Evolutionary conservation across 2,797 vertebrate species (phyloP).

Genomic region (Falco peregrinus): DNA sequence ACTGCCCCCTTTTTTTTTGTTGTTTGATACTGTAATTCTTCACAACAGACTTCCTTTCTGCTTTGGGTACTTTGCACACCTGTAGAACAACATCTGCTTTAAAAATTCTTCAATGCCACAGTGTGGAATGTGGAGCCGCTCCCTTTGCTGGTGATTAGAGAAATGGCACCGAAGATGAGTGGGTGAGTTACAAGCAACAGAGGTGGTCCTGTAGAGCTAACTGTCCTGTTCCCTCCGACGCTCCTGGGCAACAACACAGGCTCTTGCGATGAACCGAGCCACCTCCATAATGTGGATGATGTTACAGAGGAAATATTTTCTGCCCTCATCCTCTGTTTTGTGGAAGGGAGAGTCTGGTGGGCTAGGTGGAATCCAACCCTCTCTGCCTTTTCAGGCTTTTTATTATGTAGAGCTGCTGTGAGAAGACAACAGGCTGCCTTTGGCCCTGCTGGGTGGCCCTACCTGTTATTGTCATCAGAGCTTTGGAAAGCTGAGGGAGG

Average conservation of each 20-base stretch:
- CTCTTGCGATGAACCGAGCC: not conserved
- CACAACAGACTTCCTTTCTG: not conserved
- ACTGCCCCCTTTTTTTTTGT: not conserved
- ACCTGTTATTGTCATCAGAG: not conserved
- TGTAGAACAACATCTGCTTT: not conserved
- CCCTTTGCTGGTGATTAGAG: not conserved
- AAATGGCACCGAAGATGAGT: not conserved
- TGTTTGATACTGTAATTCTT: not conserved
- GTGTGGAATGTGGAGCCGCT: not conserved
- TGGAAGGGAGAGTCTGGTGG: not conserved
- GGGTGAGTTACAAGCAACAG: not conserved
- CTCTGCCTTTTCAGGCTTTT: not conserved
- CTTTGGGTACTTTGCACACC: not conserved
- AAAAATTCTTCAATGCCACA: not conserved
- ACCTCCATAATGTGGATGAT: not conserved
- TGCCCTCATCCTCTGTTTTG: not conserved
- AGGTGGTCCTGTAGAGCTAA: not conserved
- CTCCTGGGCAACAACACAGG: not conserved
- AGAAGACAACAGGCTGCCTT: not conserved
- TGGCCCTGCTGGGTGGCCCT: not conserved
- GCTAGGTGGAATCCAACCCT: not conserved
- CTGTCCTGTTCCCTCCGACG: accelerated
- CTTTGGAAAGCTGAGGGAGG: not conserved
- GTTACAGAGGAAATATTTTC: not conserved
- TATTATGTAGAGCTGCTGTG: accelerated